phyloP scores from a whole-genome alignment of 2,888 invertebrate species.

The Ichneumon xanthorius region DNA sequence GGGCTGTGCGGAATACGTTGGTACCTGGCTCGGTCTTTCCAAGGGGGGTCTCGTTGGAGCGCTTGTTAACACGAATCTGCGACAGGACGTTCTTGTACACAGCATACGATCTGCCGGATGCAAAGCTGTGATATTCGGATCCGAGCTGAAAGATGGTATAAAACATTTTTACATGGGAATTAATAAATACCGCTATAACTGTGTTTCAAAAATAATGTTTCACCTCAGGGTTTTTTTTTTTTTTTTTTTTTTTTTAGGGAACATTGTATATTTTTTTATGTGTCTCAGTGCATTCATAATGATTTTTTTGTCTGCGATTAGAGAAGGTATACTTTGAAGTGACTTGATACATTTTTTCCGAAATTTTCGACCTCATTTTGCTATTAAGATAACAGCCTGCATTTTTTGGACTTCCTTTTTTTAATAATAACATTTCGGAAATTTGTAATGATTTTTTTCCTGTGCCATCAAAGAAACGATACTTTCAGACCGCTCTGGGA shows the following conservation, averaged over 20 bases:
- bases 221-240: too few species aligned
- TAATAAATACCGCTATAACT: too few species aligned
- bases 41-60: constrained; percentile 94
- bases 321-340: too few species aligned
- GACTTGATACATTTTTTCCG: background rate
- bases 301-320: too few species aligned
- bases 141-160: constrained; percentile 85
- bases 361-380: background rate
- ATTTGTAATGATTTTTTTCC: background rate
- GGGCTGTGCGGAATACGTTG: constrained; percentile 94
- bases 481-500: background rate
- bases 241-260: too few species aligned
- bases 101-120: constrained; percentile 93
- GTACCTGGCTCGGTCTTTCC: constrained; percentile 95
- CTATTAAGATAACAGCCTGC: too few species aligned
- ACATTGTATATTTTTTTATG: too few species aligned
- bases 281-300: too few species aligned
- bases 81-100: constrained; percentile 92
- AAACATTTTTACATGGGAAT: too few species aligned
- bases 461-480: background rate
- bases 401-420: too few species aligned
- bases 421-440: too few species aligned
- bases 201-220: too few species aligned
- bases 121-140: constrained; percentile 92
- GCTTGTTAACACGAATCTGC: constrained; percentile 95